phyloP scores from a whole-genome alignment of 2,797 vertebrate genomes.

The Calcarius lapponicus region DNA sequence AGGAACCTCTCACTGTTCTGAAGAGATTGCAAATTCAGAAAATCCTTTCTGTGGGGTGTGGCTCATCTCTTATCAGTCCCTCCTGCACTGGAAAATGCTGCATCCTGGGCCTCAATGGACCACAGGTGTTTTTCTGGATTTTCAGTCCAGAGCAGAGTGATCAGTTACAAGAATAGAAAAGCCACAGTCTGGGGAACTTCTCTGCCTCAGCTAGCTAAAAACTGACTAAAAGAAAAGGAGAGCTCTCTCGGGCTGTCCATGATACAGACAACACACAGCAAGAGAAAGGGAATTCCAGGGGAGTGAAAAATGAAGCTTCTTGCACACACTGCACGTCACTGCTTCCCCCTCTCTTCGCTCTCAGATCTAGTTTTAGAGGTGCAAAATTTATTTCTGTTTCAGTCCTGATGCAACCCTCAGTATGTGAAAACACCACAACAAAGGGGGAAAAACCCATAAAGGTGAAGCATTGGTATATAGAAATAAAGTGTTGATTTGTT shows the following conservation, averaged over 20 bases:
- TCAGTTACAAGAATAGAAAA: background rate
- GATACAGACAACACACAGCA: background rate
- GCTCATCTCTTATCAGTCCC: background rate
- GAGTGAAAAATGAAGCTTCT: background rate
- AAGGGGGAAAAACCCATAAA: background rate
- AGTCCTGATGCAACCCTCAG: background rate
- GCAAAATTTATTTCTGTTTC: background rate
- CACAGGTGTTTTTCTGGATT: background rate
- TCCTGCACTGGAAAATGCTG: background rate
- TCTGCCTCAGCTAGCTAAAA: background rate
- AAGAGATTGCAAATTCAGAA: background rate
- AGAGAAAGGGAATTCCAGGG: background rate
- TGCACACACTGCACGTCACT: fast-evolving
- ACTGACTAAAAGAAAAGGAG: background rate
- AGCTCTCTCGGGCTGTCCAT: background rate
- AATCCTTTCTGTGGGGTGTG: background rate
- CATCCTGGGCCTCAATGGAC: fast-evolving
- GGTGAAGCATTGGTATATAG: background rate
- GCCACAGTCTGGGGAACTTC: background rate
- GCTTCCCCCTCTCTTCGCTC: background rate
- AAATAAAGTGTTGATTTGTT: background rate
- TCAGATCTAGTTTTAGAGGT: background rate
- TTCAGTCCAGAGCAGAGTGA: background rate
- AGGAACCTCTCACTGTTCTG: background rate
- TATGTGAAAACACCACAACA: background rate